Percentiles rank a stretch among this genome's conserved stretches.
These are phyloP conservation scores for Danio rerio DNA, from an alignment of 2,113 vertebrate species.

Conservation along the genomic window DNA sequence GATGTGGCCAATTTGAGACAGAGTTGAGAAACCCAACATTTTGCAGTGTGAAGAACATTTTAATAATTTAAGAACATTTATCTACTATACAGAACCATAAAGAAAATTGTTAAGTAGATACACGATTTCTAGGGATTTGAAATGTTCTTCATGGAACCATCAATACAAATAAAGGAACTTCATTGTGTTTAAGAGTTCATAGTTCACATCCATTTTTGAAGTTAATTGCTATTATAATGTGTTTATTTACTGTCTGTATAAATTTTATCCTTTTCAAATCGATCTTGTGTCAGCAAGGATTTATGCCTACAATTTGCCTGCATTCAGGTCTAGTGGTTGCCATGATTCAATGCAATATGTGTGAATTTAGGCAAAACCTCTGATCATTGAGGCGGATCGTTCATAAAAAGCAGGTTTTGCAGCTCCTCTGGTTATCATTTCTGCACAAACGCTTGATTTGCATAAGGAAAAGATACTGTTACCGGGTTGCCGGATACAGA, in stretches of 20 bases:
- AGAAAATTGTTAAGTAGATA: too few relatives aligned
- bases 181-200: too few relatives aligned
- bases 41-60: too few relatives aligned
- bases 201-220: neutral
- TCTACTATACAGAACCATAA: too few relatives aligned
- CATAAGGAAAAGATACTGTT: constrained; percentile 22
- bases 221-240: neutral
- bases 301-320: neutral
- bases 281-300: neutral
- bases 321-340: neutral
- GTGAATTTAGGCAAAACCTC: neutral
- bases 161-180: too few relatives aligned
- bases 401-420: neutral
- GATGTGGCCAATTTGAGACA: too few relatives aligned
- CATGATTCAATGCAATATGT: neutral
- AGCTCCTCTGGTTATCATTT: constrained; percentile 22
- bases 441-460: constrained; percentile 54
- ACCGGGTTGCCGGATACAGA: neutral
- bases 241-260: neutral
- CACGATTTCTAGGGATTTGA: too few relatives aligned
- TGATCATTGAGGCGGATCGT: neutral
- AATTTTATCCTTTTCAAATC: neutral
- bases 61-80: too few relatives aligned
- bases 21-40: too few relatives aligned
- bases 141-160: too few relatives aligned